Evolutionary conservation across 2,888 invertebrate genomes (phyloP).

Genomic region (Charanyca ferruginea): DNA sequence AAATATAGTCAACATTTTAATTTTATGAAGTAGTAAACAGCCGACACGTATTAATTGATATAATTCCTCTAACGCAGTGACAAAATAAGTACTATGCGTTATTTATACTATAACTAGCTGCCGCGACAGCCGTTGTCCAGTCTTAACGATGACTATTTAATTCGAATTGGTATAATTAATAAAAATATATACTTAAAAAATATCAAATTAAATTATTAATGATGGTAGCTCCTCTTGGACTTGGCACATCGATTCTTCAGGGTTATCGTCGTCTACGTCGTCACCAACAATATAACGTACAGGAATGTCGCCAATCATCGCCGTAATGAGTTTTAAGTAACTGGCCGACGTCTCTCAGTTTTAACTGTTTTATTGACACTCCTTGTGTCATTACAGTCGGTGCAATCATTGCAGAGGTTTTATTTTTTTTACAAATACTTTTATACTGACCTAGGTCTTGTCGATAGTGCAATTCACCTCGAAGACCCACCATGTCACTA

Average conservation of each 20-base stretch:
- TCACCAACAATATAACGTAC: not conserved
- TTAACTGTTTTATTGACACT: slow-evolving; percentile 4
- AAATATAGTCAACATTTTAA: too few relatives aligned
- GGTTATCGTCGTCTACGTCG: not conserved
- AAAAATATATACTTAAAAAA: not conserved
- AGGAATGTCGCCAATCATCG: not conserved
- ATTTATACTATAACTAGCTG: too few relatives aligned
- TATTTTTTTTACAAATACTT: slow-evolving; percentile 8
- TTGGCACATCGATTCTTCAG: slow-evolving; percentile 9
- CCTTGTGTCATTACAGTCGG: slow-evolving; percentile 8
- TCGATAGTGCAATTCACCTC: slow-evolving; percentile 4
- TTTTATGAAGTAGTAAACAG: too few relatives aligned
- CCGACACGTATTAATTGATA: too few relatives aligned
- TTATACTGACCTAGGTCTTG: slow-evolving; percentile 2
- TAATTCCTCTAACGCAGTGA: too few relatives aligned
- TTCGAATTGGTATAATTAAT: too few relatives aligned
- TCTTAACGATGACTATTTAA: too few relatives aligned
- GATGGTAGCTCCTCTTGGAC: slow-evolving; percentile 9
- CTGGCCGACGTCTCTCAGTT: slow-evolving; percentile 5
- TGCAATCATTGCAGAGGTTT: slow-evolving; percentile 16
- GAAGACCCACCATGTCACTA: slow-evolving; percentile 1
- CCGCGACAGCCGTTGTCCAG: too few relatives aligned
- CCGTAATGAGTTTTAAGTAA: slow-evolving; percentile 15
- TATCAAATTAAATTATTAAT: slow-evolving; percentile 3
- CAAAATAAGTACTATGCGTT: too few relatives aligned